Evolutionary conservation across 2,797 vertebrate species (phyloP), one percentile per base, ranked within the genome.

Genomic region (Amblyopsis hoosieri): DNA sequence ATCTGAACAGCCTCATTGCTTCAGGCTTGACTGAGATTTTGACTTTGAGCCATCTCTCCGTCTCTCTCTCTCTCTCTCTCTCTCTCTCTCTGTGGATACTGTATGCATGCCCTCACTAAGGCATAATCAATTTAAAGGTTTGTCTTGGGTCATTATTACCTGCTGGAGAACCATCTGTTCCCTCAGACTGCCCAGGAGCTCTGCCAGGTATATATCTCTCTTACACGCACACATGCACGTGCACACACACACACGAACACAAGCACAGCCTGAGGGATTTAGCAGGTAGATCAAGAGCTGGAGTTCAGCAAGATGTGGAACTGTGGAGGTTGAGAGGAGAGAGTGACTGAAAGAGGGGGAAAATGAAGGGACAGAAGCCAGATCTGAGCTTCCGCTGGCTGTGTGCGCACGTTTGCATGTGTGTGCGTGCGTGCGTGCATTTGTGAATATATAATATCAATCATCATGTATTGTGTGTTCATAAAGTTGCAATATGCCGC

Each of bases 111-210:
- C 86, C 86, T 80, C 73, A 76, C 79, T 71, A 82, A 85, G 82
- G 76, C 88, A 83, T 90, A 91, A 90, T 92, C 89, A 90, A 92
- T 90, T 90, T 88, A 84, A 85, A 87, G 90, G 87, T 91, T 92
- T 90, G 90, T 91, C 87, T 90, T 87, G 83, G 90, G 90, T 90
- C 90, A 94, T 94, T 93, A 94, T 94, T 93, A 94, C 93, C 94
- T 95, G 92, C 93, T 94, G 90, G 85, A 94, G 72, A 70, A 86
- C 93, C 94, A 96, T 96, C 95, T 96, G 94, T 85, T 94, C 90
- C 66, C 82, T 58, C 64, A 78, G 72, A 67, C 78, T 87, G 83
- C 76, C 79, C 79, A 84, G 84, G 76, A 12, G 11, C 78, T 82
- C 82, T 85, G 85, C 87, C 87, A 88, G 76, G 79, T 33, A 71